Conservation (phyloP, 1,140 invertebrate species). For the honey bee (Apis mellifera) region DNA sequence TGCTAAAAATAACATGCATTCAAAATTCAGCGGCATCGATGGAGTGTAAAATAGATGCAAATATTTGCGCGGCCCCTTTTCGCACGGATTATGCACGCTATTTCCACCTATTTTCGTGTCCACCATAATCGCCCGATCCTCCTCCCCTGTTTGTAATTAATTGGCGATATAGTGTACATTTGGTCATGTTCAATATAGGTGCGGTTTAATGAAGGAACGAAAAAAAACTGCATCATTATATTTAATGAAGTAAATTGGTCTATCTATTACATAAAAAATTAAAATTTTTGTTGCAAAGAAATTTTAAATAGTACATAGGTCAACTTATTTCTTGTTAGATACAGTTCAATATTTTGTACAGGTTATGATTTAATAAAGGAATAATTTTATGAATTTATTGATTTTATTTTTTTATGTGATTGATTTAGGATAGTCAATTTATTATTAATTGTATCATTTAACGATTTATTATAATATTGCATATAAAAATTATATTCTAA, state of each 20-base stretch:
- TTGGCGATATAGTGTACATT: neutral
- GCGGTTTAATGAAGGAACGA: neutral
- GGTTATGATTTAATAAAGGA: neutral
- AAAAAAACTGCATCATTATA: too few species aligned
- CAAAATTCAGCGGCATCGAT: constrained; percentile 39
- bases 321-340: neutral
- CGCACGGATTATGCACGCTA: neutral
- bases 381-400: too few species aligned
- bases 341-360: too few species aligned
- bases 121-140: neutral
- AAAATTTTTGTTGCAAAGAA: neutral
- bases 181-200: neutral
- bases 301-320: neutral
- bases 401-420: too few species aligned
- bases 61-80: constrained; percentile 29
- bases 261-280: neutral
- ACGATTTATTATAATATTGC: too few species aligned
- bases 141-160: constrained; percentile 16
- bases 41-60: constrained; percentile 32
- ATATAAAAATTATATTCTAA: too few species aligned
- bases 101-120: constrained; percentile 9
- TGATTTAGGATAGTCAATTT: too few species aligned
- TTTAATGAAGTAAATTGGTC: neutral
- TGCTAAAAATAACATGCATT: constrained; percentile 37
- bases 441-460: too few species aligned